Evolutionary conservation across 1,140 invertebrate species (phyloP), one percentile per base, ranked within the genome.

Genomic region (Musca domestica): DNA sequence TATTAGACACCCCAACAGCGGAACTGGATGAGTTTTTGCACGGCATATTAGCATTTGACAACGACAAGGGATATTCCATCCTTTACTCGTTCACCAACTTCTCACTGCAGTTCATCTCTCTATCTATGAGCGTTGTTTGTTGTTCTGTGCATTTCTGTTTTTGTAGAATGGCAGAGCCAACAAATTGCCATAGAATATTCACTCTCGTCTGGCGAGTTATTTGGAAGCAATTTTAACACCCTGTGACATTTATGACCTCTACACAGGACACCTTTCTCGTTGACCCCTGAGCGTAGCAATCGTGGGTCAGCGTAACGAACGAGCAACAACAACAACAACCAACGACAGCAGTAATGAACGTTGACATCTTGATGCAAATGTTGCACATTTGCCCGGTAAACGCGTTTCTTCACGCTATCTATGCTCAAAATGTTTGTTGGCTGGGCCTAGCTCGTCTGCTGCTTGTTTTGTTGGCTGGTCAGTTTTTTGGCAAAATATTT

Each of bases 161-260:
- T 41, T 41, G 34, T 41, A 10, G 34, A 2, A 41, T 12, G 12
- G 34, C n/a, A 41, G 6, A 41, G 10, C 34, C 34, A 61, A 34
- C 56, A 61, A 61, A 10, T 17, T 10, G 7, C 27, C 17, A 15
- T 30, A 58, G 15, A 61, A 41, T 5, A 34, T 15, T 14, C 1
- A 22, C 1, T 6, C 2, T 41, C 54, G 30, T 34, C 56, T 34
- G n/a, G 27, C 34, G 41, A 48, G 41, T 64, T 64, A 48, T 64
- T 64, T 64, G 63, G 63, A 64, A 64, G 47, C 63, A 64, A 64
- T 64, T 17, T 64, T 64, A 47, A 64, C 63, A 64, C 63, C 63
- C 63, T 49, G 63, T 48, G 63, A 64, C 63, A 64, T 49, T 64
- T 64, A 23, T 64, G 20, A n/a, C 63, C 63, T 47, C n/a, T 64